Evolutionary conservation across 2,797 vertebrate genomes (phyloP), one percentile per base, ranked within the genome.

Genomic region (Sphenopsis melanotis): DNA sequence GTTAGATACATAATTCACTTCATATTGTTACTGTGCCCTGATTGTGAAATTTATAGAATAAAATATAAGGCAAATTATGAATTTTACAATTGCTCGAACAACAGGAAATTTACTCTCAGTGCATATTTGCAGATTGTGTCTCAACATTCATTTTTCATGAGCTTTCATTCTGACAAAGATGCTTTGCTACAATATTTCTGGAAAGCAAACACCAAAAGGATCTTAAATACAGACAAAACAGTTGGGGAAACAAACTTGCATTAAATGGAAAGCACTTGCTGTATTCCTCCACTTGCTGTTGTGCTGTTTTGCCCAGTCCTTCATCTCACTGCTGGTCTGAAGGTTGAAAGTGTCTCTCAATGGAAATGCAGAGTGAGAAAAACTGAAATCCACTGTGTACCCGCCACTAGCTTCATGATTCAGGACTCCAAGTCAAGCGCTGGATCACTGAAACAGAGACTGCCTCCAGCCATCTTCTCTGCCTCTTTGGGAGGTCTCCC

Each of bases 31-130:
- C 87, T 94, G 75, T 80, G 71, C 69, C 75, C 84, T 83, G 93
- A 94, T 95, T 94, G 87, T 94, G 82, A 93, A 95, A 97, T 96
- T 96, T 95, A 89, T 95, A 69, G 85, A 94, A 93, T 88, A 95
- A 96, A 96, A 95, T 89, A 92, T 56, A 60, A 75, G 75, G 53
- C 64, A 92, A 95, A 96, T 96, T 94, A 93, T 78, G 93, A 96
- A 96, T 95, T 96, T 96, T 95, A 96, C 87, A 94, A 92, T 96
- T 96, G 92, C 92, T 91, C 95, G 82, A 89, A 96, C 94, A 96
- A 95, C 29, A 20, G 86, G 79, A 96, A 96, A 95, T 97, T 95
- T 97, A 89, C 69, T 94, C 50, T 69, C 69, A 81, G 82, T 71
- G 96, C 90, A 91, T 96, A 94, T 97, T 95, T 95, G 89, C 89